phyloP scores from a whole-genome alignment of 2,797 vertebrate species.

The Spinus pinus region DNA sequence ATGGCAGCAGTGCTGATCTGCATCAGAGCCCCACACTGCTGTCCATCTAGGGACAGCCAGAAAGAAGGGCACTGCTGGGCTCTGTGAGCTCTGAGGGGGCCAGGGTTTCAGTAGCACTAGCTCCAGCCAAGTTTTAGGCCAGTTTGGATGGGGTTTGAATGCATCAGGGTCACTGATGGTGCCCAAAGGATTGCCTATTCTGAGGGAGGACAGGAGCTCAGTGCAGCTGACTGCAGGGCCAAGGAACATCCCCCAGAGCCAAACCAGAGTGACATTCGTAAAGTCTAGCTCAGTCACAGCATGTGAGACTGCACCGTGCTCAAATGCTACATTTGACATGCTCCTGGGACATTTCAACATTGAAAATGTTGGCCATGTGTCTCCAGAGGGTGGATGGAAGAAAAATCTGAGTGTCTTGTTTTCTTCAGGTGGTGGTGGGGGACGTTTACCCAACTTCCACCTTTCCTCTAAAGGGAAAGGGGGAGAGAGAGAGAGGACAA shows the following conservation, averaged over 20 bases:
- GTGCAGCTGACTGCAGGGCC: background rate
- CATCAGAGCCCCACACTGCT: fast-evolving
- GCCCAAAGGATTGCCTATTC: fast-evolving
- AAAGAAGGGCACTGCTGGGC: background rate
- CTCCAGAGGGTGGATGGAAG: background rate
- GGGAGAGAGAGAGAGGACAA: background rate
- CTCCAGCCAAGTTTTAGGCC: background rate
- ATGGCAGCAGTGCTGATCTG: fast-evolving
- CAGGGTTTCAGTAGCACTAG: background rate
- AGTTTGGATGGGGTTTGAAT: background rate
- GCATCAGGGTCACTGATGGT: background rate
- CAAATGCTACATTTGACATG: background rate
- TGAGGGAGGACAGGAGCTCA: background rate
- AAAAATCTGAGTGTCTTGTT: background rate
- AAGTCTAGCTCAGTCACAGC: background rate
- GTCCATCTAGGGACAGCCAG: fast-evolving
- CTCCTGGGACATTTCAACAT: fast-evolving
- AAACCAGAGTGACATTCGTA: background rate
- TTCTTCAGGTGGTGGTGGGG: background rate
- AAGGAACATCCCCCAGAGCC: background rate
- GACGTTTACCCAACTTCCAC: background rate
- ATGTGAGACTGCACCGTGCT: background rate
- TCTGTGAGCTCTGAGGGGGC: background rate
- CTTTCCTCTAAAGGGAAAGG: background rate
- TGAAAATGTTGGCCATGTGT: fast-evolving